Conservation (phyloP, 1,140 invertebrate genomes). For the Neodiprion pinetum region DNA sequence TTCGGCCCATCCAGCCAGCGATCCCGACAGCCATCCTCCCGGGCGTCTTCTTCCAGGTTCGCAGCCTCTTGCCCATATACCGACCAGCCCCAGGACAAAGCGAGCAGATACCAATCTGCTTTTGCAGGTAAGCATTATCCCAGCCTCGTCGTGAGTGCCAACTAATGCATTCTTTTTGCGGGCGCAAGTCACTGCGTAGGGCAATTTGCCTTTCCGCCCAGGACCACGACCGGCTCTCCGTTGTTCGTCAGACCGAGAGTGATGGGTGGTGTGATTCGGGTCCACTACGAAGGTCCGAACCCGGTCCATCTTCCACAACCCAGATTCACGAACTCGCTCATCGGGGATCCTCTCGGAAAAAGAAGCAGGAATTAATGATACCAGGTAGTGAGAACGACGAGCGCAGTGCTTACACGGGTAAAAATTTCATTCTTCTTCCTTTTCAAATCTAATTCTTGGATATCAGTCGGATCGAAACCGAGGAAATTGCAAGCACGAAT, state of each 20-base stretch:
- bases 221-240: not conserved
- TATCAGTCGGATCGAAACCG: no score
- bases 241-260: not conserved
- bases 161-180: conserved; percentile 5
- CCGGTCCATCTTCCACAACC: not conserved
- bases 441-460: no score
- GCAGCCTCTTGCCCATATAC: not conserved
- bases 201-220: not conserved
- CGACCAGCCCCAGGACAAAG: not conserved
- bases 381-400: no score
- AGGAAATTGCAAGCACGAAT: no score
- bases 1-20: not conserved
- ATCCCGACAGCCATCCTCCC: not conserved
- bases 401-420: no score
- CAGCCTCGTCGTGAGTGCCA: not conserved
- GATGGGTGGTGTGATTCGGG: not conserved
- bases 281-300: not conserved
- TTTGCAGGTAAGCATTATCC: conserved; percentile 5
- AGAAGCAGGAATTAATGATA: no score
- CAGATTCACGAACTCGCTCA: not conserved
- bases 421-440: no score
- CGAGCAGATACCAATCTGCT: conserved; percentile 3
- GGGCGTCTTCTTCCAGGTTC: not conserved
- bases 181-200: not conserved
- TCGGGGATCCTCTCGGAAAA: not conserved